phyloP scores from a whole-genome alignment of 2,113 vertebrate genomes.

The Scartelaos histophorus region DNA sequence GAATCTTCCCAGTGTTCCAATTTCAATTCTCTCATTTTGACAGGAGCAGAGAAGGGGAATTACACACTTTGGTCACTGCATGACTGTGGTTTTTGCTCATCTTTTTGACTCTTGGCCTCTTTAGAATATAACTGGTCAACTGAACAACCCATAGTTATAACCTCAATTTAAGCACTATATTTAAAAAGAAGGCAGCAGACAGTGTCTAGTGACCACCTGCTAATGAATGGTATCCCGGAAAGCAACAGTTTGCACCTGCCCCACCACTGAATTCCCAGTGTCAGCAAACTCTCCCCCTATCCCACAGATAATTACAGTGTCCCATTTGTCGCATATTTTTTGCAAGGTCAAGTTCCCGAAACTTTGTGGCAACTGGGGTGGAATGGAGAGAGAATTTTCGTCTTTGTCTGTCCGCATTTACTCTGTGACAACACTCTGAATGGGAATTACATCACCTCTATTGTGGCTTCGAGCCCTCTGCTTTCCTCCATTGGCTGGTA shows the following conservation, averaged over 20 bases:
- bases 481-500: conserved; percentile 48
- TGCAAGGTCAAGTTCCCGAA: conserved; percentile 46
- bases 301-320: conserved; percentile 47
- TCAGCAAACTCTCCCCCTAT: not conserved
- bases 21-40: conserved; percentile 46
- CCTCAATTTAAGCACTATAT: conserved; percentile 22
- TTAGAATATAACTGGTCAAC: conserved; percentile 34
- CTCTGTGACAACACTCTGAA: conserved; percentile 53
- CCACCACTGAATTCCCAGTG: conserved; percentile 1
- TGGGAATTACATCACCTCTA: conserved; percentile 73
- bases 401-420: conserved; percentile 60
- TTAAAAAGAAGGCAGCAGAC: conserved; percentile 1
- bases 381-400: conserved; percentile 33
- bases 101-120: not conserved
- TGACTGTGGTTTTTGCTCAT: conserved; percentile 58
- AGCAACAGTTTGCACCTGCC: conserved; percentile 44
- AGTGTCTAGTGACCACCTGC: conserved; percentile 6
- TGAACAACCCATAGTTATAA: conserved; percentile 18
- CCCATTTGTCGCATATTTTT: conserved; percentile 26
- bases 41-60: conserved; percentile 57
- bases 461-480: conserved; percentile 63
- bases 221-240: not conserved
- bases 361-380: conserved; percentile 39
- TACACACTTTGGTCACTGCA: conserved; percentile 55
- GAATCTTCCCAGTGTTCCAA: conserved; percentile 19